phyloP scores from a whole-genome alignment of 2,888 invertebrate species.

The Atrina japonica region DNA sequence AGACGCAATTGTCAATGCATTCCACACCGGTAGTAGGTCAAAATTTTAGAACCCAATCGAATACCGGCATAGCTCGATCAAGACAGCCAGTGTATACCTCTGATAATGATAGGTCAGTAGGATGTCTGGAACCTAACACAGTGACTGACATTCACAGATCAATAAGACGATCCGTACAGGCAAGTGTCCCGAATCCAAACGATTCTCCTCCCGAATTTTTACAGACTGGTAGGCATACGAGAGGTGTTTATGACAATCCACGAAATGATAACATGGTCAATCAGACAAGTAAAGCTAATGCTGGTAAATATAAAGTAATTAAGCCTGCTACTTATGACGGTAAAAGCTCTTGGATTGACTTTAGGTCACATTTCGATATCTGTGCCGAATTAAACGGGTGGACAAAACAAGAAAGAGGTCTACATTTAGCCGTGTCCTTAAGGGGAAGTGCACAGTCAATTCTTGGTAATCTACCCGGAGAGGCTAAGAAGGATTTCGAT shows the following conservation, averaged over 20 bases:
- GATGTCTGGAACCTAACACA: too few relatives aligned
- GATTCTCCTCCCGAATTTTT: too few relatives aligned
- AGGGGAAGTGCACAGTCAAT: background rate
- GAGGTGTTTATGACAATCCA: background rate
- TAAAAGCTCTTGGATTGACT: constrained; percentile 7
- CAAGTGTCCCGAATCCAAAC: too few relatives aligned
- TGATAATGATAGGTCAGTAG: too few relatives aligned
- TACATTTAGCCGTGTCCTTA: background rate
- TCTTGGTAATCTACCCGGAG: background rate
- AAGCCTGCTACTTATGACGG: constrained; percentile 4
- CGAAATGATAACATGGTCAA: background rate
- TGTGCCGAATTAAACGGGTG: constrained; percentile 6
- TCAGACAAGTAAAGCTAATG: background rate
- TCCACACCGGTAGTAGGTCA: too few relatives aligned
- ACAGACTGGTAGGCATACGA: too few relatives aligned
- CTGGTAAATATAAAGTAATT: background rate
- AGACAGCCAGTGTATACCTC: too few relatives aligned
- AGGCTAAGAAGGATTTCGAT: background rate
- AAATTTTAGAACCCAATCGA: too few relatives aligned
- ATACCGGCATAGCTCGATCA: too few relatives aligned
- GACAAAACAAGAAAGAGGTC: background rate
- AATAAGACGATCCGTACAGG: too few relatives aligned
- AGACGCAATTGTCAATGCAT: too few relatives aligned
- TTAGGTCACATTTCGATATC: background rate
- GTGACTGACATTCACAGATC: too few relatives aligned